These are phyloP conservation scores for Hyaena hyaena DNA, from an alignment of 2,113 vertebrate genomes.

Conservation along the genomic window DNA sequence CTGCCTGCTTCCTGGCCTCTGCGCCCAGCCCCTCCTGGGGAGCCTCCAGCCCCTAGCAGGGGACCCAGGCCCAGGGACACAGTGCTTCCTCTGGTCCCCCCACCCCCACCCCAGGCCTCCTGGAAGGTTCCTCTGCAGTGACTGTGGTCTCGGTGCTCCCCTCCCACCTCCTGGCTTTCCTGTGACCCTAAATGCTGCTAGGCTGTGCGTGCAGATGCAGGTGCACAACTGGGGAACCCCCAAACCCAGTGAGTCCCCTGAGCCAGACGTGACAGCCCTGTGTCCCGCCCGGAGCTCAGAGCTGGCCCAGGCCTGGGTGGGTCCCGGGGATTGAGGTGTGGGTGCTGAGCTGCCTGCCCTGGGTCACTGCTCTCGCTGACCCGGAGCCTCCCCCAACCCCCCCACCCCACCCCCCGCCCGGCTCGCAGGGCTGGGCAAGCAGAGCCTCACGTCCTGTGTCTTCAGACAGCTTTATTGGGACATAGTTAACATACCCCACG, in stretches of 20 bases:
- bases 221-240: background rate
- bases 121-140: background rate
- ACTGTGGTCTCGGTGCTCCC: rapidly evolving
- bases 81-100: rapidly evolving
- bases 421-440: background rate
- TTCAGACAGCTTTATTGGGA: background rate
- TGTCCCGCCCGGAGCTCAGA: background rate
- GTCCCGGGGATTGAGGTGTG: background rate
- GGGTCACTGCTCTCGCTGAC: background rate
- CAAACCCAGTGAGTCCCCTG: background rate
- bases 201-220: background rate
- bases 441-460: background rate
- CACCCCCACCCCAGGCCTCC: background rate
- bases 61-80: background rate
- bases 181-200: no score
- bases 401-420: background rate
- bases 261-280: background rate
- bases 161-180: background rate
- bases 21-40: background rate
- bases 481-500: rapidly evolving
- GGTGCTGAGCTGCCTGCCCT: background rate
- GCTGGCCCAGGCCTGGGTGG: background rate
- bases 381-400: background rate
- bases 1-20: background rate
- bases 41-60: no score